A percentile compares a stretch with the other conserved stretches of the same genome.
These are phyloP conservation scores for Muscicapa striata DNA, from an alignment of 2,797 vertebrate species.

Conservation along the genomic window DNA sequence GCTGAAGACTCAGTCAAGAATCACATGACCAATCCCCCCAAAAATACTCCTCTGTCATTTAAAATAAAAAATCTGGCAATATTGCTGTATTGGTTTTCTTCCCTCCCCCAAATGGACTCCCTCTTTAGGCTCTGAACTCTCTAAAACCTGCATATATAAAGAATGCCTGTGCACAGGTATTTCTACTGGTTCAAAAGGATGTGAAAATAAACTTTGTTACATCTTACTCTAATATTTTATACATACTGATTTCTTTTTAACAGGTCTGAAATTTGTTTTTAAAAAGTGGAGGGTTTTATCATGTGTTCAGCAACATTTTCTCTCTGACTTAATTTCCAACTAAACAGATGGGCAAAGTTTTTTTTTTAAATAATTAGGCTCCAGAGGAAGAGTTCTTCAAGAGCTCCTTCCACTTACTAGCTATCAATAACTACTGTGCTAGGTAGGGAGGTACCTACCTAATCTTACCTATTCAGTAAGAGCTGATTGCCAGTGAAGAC, in stretches of 20 bases:
- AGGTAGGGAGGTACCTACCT: neutral
- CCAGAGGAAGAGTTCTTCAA: neutral
- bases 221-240: neutral
- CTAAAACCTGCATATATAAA: neutral
- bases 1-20: neutral
- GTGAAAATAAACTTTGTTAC: neutral
- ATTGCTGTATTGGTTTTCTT: neutral
- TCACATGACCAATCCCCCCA: neutral
- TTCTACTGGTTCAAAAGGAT: neutral
- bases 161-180: neutral
- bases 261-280: rapidly evolving
- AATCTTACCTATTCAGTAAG: neutral
- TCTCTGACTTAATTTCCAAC: neutral
- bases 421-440: neutral
- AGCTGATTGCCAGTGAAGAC: neutral
- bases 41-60: neutral
- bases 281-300: neutral
- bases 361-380: neutral
- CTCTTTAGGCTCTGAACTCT: neutral
- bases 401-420: neutral
- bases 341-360: neutral
- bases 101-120: neutral
- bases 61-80: neutral
- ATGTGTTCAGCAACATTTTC: neutral
- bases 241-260: neutral